Evolutionary conservation across 2,888 invertebrate genomes (phyloP).

Genomic region (Tenthredo scrophulariae): DNA sequence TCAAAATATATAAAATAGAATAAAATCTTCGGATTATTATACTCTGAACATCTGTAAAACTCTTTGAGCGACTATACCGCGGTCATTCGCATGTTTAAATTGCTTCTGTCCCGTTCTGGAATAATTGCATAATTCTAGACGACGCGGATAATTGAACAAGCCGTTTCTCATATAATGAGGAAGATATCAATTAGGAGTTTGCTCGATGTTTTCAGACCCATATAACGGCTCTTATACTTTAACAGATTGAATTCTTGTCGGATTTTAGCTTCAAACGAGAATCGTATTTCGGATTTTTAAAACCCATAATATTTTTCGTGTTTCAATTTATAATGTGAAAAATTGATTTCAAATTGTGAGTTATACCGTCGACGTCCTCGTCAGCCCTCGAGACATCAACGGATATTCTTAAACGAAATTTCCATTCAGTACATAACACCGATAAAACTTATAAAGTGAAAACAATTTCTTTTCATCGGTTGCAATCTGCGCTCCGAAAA

Average conservation of each 20-base stretch:
- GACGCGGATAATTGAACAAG: not conserved
- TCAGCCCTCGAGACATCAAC: not conserved
- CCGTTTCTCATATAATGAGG: not conserved
- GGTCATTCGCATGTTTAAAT: not conserved
- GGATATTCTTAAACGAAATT: constrained; percentile 22
- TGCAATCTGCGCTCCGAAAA: not conserved
- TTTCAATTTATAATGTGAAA: constrained; percentile 20
- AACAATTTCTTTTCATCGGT: not conserved
- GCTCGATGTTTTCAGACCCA: not conserved
- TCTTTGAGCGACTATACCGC: not conserved
- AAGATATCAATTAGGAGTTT: not conserved
- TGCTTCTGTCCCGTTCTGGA: not conserved
- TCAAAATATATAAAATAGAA: not conserved
- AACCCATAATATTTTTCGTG: not conserved
- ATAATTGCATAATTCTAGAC: not conserved
- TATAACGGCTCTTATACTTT: not conserved
- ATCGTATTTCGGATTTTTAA: not conserved
- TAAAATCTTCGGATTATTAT: too few relatives aligned
- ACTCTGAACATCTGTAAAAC: not conserved
- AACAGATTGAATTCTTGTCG: not conserved
- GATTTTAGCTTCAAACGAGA: not conserved
- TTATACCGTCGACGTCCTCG: not conserved
- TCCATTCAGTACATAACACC: not conserved
- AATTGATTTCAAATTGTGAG: constrained; percentile 10
- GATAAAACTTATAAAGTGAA: constrained; percentile 27